These are phyloP conservation scores for Heliconius eleuchia DNA, from an alignment of 1,140 invertebrate species.

Conservation along the genomic window DNA sequence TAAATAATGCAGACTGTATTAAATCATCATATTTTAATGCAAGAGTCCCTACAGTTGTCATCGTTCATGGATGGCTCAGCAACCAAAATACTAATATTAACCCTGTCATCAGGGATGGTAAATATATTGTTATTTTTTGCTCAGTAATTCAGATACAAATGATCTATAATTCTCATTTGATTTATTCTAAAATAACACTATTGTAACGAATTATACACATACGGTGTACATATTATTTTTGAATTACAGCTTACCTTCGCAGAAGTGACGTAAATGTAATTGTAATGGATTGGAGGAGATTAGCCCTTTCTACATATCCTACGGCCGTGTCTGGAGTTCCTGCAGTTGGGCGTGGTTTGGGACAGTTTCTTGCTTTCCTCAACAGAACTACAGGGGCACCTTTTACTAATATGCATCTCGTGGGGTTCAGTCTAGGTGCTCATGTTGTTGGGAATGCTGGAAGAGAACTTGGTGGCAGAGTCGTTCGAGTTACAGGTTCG, in stretches of 20 bases:
- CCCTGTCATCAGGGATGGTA: constrained; percentile 52
- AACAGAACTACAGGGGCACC: constrained; percentile 44
- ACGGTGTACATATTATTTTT: not conserved
- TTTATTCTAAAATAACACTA: too few relatives aligned
- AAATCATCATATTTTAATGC: constrained; percentile 55
- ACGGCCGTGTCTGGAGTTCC: not conserved
- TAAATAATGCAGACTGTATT: constrained; percentile 52
- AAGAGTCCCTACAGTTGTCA: constrained; percentile 43
- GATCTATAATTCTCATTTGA: too few relatives aligned
- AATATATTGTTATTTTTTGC: too few relatives aligned
- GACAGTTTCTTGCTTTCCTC: constrained; percentile 78
- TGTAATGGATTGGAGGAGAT: not conserved
- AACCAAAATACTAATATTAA: constrained; percentile 52
- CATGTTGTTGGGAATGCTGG: constrained; percentile 85
- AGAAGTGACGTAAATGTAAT: not conserved
- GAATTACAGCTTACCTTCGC: not conserved
- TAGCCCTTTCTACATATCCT: not conserved
- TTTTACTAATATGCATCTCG: constrained; percentile 86
- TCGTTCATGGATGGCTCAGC: constrained; percentile 61
- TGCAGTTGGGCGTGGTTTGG: constrained; percentile 62
- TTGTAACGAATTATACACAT: not conserved
- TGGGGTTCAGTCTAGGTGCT: constrained; percentile 87
- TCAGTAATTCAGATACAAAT: not conserved
- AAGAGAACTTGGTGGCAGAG: constrained; percentile 50
- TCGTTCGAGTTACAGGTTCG: constrained; percentile 54